A percentile compares a stretch with the other conserved stretches of the same genome.
Evolutionary conservation across 2,888 invertebrate genomes (phyloP).

Genomic region (Schrankia costaestrigalis): DNA sequence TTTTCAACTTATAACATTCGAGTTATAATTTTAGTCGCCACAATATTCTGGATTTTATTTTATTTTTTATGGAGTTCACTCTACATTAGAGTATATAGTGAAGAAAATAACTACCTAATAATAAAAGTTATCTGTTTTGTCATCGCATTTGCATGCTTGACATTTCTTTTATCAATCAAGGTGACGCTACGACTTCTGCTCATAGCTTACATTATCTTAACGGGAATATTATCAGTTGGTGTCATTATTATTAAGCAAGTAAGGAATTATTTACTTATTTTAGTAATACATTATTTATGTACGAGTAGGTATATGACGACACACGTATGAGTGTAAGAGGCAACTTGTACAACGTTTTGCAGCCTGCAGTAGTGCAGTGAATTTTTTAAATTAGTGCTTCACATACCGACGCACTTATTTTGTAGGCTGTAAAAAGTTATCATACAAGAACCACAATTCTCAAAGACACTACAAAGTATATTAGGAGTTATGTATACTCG

Average conservation of each 20-base stretch:
- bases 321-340: too few relatives aligned
- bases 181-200: slow-evolving; percentile 48
- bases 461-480: too few relatives aligned
- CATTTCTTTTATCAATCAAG: slow-evolving; percentile 43
- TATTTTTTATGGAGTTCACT: slow-evolving; percentile 56
- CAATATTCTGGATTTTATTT: slow-evolving; percentile 52
- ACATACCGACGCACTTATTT: too few relatives aligned
- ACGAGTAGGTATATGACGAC: too few relatives aligned
- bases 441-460: too few relatives aligned
- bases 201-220: slow-evolving; percentile 44
- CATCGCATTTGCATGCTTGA: slow-evolving; percentile 43
- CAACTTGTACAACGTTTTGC: too few relatives aligned
- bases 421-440: too few relatives aligned
- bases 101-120: slow-evolving; percentile 32
- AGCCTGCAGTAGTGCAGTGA: too few relatives aligned
- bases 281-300: too few relatives aligned
- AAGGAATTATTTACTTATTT: slow-evolving; percentile 4
- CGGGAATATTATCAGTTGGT: slow-evolving; percentile 44
- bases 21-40: slow-evolving; percentile 36
- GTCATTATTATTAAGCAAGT: slow-evolving; percentile 38
- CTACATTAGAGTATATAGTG: slow-evolving; percentile 50
- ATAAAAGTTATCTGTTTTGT: slow-evolving; percentile 44
- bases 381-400: too few relatives aligned
- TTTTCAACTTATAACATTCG: slow-evolving; percentile 55
- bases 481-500: too few relatives aligned